phyloP scores from a whole-genome alignment of 2,113 vertebrate species.

The Saguinus imperator region DNA sequence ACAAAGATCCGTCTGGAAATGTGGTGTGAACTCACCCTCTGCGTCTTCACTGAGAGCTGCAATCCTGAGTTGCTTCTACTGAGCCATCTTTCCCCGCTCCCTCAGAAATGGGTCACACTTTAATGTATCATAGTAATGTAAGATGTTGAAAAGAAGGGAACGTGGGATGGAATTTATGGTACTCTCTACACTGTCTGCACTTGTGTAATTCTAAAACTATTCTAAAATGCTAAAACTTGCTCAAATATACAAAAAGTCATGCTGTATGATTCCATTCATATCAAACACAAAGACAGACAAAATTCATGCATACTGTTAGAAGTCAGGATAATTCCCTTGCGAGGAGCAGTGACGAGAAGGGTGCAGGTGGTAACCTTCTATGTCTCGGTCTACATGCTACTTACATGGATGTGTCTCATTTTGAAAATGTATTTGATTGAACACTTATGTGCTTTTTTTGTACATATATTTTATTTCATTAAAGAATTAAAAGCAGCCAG shows the following conservation, averaged over 20 bases:
- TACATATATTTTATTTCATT: neutral
- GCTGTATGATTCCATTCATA: neutral
- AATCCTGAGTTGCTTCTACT: too few species aligned
- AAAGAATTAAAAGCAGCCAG: neutral
- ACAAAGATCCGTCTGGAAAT: too few species aligned
- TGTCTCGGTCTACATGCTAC: neutral
- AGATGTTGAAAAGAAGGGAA: neutral
- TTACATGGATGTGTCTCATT: neutral
- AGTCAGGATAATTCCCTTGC: neutral
- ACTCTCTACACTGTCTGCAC: neutral
- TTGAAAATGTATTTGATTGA: neutral
- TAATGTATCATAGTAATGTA: neutral
- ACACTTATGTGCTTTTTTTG: neutral
- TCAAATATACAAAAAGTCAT: neutral
- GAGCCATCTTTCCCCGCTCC: too few species aligned
- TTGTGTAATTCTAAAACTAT: neutral
- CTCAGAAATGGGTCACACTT: neutral
- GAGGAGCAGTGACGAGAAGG: neutral
- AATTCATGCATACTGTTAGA: neutral
- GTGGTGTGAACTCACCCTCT: too few species aligned
- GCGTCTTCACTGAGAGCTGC: too few species aligned
- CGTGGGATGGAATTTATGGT: accelerated
- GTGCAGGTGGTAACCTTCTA: neutral
- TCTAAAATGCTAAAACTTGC: neutral
- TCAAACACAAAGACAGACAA: neutral